Base-by-base conservation (phyloP, 2,888 invertebrate species). In the Acanthosepion esculentum region DNA sequence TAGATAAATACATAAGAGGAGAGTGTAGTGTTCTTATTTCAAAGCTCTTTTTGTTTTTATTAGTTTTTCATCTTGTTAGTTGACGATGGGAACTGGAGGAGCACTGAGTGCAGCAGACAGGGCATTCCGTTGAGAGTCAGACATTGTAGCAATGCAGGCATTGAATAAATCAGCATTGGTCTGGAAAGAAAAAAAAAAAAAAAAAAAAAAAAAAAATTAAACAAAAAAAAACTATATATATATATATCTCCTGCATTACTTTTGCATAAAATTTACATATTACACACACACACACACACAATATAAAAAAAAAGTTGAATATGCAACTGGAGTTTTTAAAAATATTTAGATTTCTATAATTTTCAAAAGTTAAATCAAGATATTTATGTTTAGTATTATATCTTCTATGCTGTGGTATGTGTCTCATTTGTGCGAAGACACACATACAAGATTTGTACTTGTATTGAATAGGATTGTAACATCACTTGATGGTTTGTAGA, bases 101-200 rank as follows among this genome's bases (percentile, higher is more conserved):
- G 93, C 93, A 53, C 50, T 94, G 29, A 96, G 94, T 12, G 96
- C 96, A 53, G 95, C 95, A 3, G 95, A 95, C 91, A 99, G 98
- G 92, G 99, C 98, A 96, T 98, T 98, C 97, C 98, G 98, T 97
- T 99, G 98, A 96, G 99, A 98, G 95, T 98, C 98, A 96, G 98
- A 98, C 96, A 99, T 98, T 96, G 98, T 98, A 97, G 98, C 98
- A 96, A 98, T 98, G 97, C 98, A 98, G n/a, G 98, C 98, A 97
- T 98, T 98, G 98, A 99, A 98, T 96, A 99, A 98, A 96, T 98
- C 98, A 91, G 98, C 98, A 97, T 98, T 98, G 95, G 98, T 98
- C 98, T 98, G 98, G 48, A 98, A 97, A 95, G 96, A 95, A 91
- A 95, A 94, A 95, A 91, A 94, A 59, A 95, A 94, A 59, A 50